Evolutionary conservation across 53 echinoderm and acorn worm species (phyloP).

Genomic region (Holothuria leucospilota): DNA sequence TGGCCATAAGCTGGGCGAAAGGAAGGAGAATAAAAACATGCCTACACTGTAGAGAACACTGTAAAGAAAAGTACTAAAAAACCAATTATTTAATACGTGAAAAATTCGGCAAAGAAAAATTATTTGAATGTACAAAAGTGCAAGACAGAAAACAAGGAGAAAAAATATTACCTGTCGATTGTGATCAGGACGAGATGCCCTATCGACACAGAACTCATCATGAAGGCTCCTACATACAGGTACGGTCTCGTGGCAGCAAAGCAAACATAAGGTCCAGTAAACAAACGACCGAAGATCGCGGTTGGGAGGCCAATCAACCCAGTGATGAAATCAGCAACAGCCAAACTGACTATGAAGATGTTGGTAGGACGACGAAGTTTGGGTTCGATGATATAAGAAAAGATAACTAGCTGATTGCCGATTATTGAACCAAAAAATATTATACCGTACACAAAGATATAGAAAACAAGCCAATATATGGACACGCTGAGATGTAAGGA

Average conservation of each 20-base stretch:
- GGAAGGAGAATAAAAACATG: too few relatives aligned
- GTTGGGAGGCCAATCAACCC: slow-evolving; percentile 1
- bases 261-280: slow-evolving; percentile 36
- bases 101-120: too few relatives aligned
- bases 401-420: slow-evolving; percentile 33
- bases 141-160: neutral
- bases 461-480: slow-evolving; percentile 10
- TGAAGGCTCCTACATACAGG: slow-evolving; percentile 3
- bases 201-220: slow-evolving; percentile 34
- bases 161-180: slow-evolving; percentile 6
- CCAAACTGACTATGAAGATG: slow-evolving; percentile 25
- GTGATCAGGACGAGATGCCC: slow-evolving; percentile 39
- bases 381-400: slow-evolving; percentile 40
- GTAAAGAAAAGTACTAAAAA: too few relatives aligned
- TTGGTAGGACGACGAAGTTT: slow-evolving; percentile 23
- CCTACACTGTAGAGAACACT: too few relatives aligned
- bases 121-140: too few relatives aligned
- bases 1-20: too few relatives aligned
- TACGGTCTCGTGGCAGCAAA: slow-evolving; percentile 28
- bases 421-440: neutral
- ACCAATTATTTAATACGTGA: too few relatives aligned
- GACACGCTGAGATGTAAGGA: neutral
- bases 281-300: slow-evolving; percentile 25
- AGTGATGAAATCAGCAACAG: slow-evolving; percentile 26
- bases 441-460: slow-evolving; percentile 7